Evolutionary conservation across 2,888 invertebrate genomes (phyloP), one percentile per base, ranked within the genome.

Genomic region (Nomada lathburiana): DNA sequence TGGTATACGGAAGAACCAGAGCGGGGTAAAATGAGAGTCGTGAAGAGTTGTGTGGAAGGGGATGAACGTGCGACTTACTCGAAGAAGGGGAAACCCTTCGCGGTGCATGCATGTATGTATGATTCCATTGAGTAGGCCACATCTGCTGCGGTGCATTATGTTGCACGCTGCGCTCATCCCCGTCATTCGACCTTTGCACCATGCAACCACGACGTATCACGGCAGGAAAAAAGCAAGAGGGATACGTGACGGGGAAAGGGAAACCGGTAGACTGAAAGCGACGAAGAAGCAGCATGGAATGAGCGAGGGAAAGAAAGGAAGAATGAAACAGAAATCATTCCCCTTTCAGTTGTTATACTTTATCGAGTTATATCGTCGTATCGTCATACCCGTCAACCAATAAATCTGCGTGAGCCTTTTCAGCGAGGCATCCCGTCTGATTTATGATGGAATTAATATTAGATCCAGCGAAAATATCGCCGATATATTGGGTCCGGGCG

Each of bases 361-460:
- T 91, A 91, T 92, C 91, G 88, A 90, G 91, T 92, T 91, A 92
- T 88, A 84, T 88, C 87, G 87, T 85, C 87, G 75, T 85, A 87
- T 91, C 91, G 90, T 89, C 87, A 85, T 90, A 92, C 88, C 89
- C 91, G 90, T 89, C 88, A 85, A 84, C 87, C 89, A 88, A 92
- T 92, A 92, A 92, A 92, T 90, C 90, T 82, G 82, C 57, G 64
- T 86, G 79, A 84, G 86, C 76, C 86, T 84, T 86, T 87, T 84
- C 84, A 83, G 60, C 84, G 82, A 79, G 78, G 79, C 76, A 84
- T 78, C 80, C 83, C 70, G 75, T 64, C 80, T 81, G 89, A 91
- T 91, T 90, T 90, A 89, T 87, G 86, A 78, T 71, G 76, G 90
- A 89, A 90, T 90, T 91, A 91, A 91, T 91, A 90, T 86, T 85